These are phyloP conservation scores for Proteles cristata DNA, from an alignment of 2,113 vertebrate species.

Conservation along the genomic window DNA sequence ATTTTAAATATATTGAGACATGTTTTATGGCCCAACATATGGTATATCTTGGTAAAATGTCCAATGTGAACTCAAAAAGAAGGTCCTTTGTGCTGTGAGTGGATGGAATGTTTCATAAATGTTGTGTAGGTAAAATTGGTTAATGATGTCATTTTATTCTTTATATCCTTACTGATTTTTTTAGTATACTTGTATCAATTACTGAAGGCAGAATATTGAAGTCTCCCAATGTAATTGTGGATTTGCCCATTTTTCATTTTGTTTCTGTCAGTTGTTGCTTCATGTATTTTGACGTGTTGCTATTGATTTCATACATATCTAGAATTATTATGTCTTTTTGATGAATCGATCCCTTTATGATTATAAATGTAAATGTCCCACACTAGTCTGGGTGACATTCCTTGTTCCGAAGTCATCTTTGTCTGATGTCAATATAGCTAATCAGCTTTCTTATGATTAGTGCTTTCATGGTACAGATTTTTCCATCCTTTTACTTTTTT, in stretches of 20 bases:
- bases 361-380: not conserved
- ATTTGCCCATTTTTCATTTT: slow-evolving; percentile 8
- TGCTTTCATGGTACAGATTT: not conserved
- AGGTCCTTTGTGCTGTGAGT: slow-evolving; percentile 2
- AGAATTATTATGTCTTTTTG: not conserved
- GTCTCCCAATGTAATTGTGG: not conserved
- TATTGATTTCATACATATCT: not conserved
- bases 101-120: not conserved
- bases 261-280: not conserved
- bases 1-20: not conserved
- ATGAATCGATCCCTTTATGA: not conserved
- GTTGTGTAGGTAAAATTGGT: not conserved
- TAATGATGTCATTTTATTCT: not conserved
- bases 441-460: not conserved
- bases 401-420: not conserved
- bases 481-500: not conserved
- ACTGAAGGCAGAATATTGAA: not conserved
- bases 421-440: not conserved
- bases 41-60: not conserved
- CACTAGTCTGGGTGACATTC: not conserved
- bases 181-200: not conserved
- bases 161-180: not conserved
- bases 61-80: not conserved
- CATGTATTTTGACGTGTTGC: not conserved
- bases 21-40: not conserved